Base-by-base conservation (phyloP, 2,113 vertebrate genomes). In the Sebastes fasciatus region DNA sequence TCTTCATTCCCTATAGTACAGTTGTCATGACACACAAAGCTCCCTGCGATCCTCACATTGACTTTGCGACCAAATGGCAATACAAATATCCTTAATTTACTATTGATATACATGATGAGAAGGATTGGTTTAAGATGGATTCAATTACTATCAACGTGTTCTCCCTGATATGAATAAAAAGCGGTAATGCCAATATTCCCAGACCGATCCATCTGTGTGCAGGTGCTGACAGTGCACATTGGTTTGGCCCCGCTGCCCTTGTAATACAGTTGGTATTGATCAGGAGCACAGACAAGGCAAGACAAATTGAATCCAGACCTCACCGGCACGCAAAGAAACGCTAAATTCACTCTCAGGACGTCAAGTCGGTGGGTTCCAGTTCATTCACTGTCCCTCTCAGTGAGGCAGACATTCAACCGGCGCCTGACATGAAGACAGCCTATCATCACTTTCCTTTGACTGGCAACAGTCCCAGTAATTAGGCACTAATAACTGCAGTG, bases 251-350 rank as follows among this genome's bases (percentile, higher is more conserved):
- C 2, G 73, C 79, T 91, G 89, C 90, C 82, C 76, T 66, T 83
- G 73, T 90, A 93, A 93, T 91, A 92, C 93, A 88, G 91, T 93
- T 87, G 88, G 79, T 92, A 94, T 94, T 91, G 93, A 94, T 94
- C 91, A 87, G 67, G 54, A 54, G 63, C 69, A 4, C 75, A 85
- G 91, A 91, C 64, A 74, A 78, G 87, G 73, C 60, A 86, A 91
- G 88, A 92, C 77, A 80, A 84, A 93, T 89, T 89, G 80, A 87
- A 89, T 89, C 82, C 75, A 83, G 78, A 85, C 64, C 79, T 78
- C 79, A 74, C 79, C 63, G 57, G 66, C 68, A 63, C 70, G 73
- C 74, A 86, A 83, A 82, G 46, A 76, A 77, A 42, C 34, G 4
- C 43, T 75, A 78, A 83, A 86, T 89, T 85, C 68, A 75, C 74